These are phyloP conservation scores for Takifugu ocellatus DNA, from an alignment of 2,797 vertebrate genomes.

Conservation along the genomic window DNA sequence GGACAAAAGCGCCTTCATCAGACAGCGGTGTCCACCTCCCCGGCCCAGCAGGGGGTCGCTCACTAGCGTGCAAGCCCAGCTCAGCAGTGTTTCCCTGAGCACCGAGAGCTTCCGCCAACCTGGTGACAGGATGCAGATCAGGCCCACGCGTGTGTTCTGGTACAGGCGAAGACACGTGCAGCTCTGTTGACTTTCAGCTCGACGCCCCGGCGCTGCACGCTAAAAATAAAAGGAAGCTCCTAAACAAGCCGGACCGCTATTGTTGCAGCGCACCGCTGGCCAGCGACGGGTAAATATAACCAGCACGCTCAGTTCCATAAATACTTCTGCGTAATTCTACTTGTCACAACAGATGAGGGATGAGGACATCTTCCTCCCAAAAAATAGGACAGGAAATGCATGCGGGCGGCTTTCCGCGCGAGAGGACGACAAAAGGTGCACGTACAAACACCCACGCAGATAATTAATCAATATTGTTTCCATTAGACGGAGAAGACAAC, in stretches of 20 bases:
- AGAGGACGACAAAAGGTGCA: constrained; percentile 29
- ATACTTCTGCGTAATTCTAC: constrained; percentile 7
- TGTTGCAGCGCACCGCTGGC: constrained; percentile 11
- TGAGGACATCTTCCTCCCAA: constrained; percentile 13
- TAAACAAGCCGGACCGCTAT: constrained; percentile 21
- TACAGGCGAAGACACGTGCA: constrained; percentile 11
- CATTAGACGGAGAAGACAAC: constrained; percentile 56
- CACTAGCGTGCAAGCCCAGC: background rate
- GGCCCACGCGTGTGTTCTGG: constrained; percentile 1
- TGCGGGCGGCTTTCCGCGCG: constrained; percentile 4
- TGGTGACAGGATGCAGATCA: no score
- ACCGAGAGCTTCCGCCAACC: background rate
- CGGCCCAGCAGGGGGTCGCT: background rate
- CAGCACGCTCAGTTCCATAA: constrained; percentile 25
- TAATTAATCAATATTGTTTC: constrained; percentile 68
- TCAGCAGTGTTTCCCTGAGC: constrained; percentile 2
- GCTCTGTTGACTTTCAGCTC: constrained; percentile 48
- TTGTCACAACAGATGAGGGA: constrained; percentile 22
- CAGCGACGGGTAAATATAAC: constrained; percentile 32
- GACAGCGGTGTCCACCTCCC: no score
- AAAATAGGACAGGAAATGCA: constrained; percentile 1
- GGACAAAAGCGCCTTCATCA: no score
- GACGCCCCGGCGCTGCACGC: constrained; percentile 28
- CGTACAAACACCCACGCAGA: constrained; percentile 19
- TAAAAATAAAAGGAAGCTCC: constrained; percentile 50